Percentiles rank a stretch among this genome's conserved stretches.
These are phyloP conservation scores for Myoxocephalus aenaeus DNA, from an alignment of 2,797 vertebrate species.

Conservation along the genomic window DNA sequence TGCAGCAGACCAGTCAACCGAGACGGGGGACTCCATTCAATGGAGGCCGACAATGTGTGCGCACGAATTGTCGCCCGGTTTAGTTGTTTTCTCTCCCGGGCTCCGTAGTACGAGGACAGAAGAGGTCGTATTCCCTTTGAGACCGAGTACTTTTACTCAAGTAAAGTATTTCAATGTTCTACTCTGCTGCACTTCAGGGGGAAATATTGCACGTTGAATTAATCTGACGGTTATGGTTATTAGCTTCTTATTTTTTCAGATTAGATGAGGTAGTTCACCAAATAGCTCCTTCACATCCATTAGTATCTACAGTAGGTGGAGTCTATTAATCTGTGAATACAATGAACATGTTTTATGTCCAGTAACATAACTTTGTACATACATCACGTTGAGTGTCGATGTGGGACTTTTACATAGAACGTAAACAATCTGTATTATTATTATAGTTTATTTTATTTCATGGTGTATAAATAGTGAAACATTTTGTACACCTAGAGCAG, in stretches of 20 bases:
- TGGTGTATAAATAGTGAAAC: no score
- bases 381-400: no score
- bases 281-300: neutral
- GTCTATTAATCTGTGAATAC: neutral
- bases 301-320: neutral
- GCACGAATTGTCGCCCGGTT: no score
- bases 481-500: no score
- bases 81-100: neutral
- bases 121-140: neutral
- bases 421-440: no score
- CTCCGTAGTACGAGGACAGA: neutral
- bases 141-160: neutral
- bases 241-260: no score
- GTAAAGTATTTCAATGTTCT: neutral
- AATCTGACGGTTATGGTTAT: fast-evolving
- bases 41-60: neutral
- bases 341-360: neutral
- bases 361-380: neutral
- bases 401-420: neutral
- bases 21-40: neutral
- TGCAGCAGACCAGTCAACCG: neutral
- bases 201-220: neutral
- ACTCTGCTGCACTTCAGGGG: neutral
- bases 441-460: no score
- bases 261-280: neutral